These are phyloP conservation scores for Furcula furcula DNA, from an alignment of 2,888 invertebrate species.

Conservation along the genomic window DNA sequence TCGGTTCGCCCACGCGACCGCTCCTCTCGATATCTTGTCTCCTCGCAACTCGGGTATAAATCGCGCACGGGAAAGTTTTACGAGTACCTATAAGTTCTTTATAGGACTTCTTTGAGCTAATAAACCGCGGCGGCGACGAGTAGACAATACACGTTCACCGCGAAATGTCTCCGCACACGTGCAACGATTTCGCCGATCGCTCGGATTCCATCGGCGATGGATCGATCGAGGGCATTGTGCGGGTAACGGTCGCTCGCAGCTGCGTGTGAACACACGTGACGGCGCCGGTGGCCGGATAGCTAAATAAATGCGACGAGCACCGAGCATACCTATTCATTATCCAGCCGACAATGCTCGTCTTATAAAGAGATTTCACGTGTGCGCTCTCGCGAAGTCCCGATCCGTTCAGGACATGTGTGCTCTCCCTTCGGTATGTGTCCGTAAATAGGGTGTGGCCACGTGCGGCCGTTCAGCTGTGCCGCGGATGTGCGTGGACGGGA, in stretches of 20 bases:
- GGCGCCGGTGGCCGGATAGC: conserved; percentile 77
- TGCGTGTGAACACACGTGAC: conserved; percentile 77
- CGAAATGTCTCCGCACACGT: conserved; percentile 69
- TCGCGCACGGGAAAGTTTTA: conserved; percentile 80
- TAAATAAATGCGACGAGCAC: conserved; percentile 76
- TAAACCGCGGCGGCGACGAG: conserved; percentile 55
- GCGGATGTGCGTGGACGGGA: conserved; percentile 78
- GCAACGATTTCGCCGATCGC: conserved; percentile 75
- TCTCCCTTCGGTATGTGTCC: conserved; percentile 77
- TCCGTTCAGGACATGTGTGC: conserved; percentile 80
- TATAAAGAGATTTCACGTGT: conserved; percentile 81
- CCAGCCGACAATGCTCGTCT: conserved; percentile 73
- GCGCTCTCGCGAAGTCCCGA: conserved; percentile 76
- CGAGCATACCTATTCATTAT: conserved; percentile 77
- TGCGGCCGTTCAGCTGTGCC: conserved; percentile 79
- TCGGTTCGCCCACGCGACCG: conserved; percentile 72
- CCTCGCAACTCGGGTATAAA: conserved; percentile 69
- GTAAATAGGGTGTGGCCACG: conserved; percentile 82
- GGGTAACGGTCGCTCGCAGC: conserved; percentile 80
- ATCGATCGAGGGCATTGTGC: conserved; percentile 81
- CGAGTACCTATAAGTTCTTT: conserved; percentile 74
- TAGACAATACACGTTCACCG: conserved; percentile 68
- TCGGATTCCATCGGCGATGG: conserved; percentile 70
- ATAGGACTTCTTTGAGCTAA: conserved; percentile 73
- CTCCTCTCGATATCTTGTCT: conserved; percentile 74